Conservation (phyloP, 2,113 vertebrate species). For the Rhea pennata region DNA sequence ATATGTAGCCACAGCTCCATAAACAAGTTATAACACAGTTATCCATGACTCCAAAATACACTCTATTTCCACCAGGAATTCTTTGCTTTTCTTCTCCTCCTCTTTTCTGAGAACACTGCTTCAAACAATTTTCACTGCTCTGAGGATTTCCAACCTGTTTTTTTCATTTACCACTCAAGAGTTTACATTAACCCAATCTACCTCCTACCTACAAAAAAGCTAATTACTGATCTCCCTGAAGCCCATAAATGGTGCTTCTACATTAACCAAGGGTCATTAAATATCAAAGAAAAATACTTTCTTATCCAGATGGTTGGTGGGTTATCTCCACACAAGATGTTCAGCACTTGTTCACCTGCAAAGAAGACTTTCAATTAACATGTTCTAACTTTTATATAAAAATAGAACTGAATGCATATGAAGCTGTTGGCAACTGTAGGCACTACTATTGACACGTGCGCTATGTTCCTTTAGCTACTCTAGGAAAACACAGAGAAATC, state of each 20-base stretch:
- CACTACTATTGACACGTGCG: not conserved
- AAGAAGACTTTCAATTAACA: not conserved
- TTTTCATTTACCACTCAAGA: not conserved
- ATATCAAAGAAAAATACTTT: slow-evolving; percentile 24
- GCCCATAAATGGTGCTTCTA: not conserved
- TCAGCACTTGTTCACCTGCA: slow-evolving; percentile 13
- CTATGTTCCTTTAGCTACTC: not conserved
- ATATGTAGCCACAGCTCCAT: not conserved
- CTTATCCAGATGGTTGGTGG: slow-evolving; percentile 10
- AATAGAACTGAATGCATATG: not conserved
- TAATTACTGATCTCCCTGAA: slow-evolving; percentile 34
- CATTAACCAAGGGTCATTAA: slow-evolving; percentile 48
- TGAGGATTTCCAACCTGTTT: not conserved
- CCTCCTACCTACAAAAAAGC: slow-evolving; percentile 42
- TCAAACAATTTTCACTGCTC: slow-evolving; percentile 7
- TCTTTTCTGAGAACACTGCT: not conserved
- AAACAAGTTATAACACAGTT: not conserved
- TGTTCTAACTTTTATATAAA: not conserved
- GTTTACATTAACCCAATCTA: slow-evolving; percentile 23
- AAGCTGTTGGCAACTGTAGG: not conserved
- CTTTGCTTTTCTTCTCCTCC: not conserved
- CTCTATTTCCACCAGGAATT: not conserved
- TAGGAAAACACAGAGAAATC: not conserved
- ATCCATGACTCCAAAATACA: not conserved
- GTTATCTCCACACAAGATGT: not conserved